These are phyloP conservation scores for Otocyon megalotis DNA, from an alignment of 2,113 vertebrate species.

Conservation along the genomic window DNA sequence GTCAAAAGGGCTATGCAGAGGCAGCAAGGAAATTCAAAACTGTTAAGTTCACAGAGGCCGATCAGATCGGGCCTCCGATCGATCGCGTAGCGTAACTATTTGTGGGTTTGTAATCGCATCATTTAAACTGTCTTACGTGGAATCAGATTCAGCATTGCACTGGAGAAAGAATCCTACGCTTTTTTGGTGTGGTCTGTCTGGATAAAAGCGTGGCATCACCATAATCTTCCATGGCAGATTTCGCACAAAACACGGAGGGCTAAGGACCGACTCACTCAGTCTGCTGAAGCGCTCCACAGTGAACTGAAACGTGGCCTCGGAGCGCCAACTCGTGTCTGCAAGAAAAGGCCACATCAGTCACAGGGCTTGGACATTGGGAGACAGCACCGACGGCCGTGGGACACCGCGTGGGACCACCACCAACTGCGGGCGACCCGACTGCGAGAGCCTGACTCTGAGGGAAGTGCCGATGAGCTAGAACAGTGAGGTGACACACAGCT, in stretches of 20 bases:
- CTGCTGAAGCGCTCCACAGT: slow-evolving; percentile 98
- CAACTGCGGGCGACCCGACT: neutral
- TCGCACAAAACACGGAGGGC: slow-evolving; percentile 97
- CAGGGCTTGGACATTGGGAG: neutral
- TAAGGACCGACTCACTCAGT: slow-evolving; percentile 98
- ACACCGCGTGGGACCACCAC: neutral
- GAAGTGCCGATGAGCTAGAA: neutral
- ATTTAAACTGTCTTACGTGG: slow-evolving; percentile 92
- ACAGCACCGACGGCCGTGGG: neutral
- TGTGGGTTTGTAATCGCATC: slow-evolving; percentile 61
- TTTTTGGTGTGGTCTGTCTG: slow-evolving; percentile 98
- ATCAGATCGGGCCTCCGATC: slow-evolving; percentile 25
- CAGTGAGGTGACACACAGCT: neutral
- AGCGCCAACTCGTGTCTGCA: slow-evolving; percentile 98
- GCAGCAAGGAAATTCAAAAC: slow-evolving; percentile 30
- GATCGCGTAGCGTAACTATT: slow-evolving; percentile 20
- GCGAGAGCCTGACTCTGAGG: neutral
- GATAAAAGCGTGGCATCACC: slow-evolving; percentile 99
- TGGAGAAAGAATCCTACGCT: slow-evolving; percentile 99
- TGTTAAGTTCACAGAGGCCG: slow-evolving; percentile 13
- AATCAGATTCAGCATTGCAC: slow-evolving; percentile 99
- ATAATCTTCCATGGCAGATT: slow-evolving; percentile 99
- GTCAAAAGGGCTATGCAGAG: slow-evolving; percentile 42
- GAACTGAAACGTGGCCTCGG: slow-evolving; percentile 98
- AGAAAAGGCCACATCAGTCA: slow-evolving; percentile 69